These are phyloP conservation scores for Colius striatus DNA, from an alignment of 2,113 vertebrate genomes.

Conservation along the genomic window DNA sequence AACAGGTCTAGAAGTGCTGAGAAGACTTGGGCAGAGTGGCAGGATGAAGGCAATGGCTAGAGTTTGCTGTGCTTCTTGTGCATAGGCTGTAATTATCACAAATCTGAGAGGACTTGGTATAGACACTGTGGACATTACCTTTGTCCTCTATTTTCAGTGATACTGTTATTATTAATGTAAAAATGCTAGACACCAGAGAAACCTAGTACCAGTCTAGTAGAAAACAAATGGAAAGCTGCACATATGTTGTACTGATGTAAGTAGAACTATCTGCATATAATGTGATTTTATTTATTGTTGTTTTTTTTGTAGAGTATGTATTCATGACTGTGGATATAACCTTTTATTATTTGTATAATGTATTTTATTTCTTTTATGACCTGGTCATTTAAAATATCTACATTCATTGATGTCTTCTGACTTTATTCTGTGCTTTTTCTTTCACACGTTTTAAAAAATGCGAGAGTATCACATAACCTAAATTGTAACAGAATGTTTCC, in stretches of 20 bases:
- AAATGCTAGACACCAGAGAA: constrained; percentile 39
- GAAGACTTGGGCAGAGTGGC: neutral
- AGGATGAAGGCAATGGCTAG: neutral
- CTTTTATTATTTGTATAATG: constrained; percentile 78
- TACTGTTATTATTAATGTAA: constrained; percentile 29
- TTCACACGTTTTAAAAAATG: constrained; percentile 77
- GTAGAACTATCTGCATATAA: constrained; percentile 91
- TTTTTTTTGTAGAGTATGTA: constrained; percentile 81
- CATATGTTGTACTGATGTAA: constrained; percentile 85
- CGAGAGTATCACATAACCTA: constrained; percentile 75
- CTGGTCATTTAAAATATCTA: constrained; percentile 71
- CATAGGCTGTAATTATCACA: neutral
- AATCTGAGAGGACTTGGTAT: constrained; percentile 16
- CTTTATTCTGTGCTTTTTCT: constrained; percentile 78
- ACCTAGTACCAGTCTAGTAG: constrained; percentile 23
- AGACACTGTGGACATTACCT: neutral
- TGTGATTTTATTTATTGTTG: constrained; percentile 91
- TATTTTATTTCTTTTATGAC: constrained; percentile 77
- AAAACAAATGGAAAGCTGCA: constrained; percentile 58
- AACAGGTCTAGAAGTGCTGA: neutral
- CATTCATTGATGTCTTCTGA: constrained; percentile 71
- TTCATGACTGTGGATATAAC: constrained; percentile 84
- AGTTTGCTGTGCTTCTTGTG: constrained; percentile 17
- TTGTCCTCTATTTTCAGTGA: neutral
- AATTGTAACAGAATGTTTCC: constrained; percentile 78